Evolutionary conservation across 2,888 invertebrate species (phyloP).

Genomic region (Glaucopsyche alexis): DNA sequence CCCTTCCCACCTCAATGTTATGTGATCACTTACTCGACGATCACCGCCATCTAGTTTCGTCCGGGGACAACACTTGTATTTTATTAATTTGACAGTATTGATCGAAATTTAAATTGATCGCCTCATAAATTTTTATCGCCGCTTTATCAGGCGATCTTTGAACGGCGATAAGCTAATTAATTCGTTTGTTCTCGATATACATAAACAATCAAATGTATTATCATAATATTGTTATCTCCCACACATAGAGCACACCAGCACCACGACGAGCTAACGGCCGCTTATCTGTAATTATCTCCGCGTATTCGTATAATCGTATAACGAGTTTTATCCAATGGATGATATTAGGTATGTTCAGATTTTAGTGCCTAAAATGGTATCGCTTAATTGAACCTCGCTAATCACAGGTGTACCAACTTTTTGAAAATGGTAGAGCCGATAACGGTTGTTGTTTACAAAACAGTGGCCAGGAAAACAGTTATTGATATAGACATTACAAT

Average conservation of each 20-base stretch:
- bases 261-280: neutral
- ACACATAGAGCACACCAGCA: neutral
- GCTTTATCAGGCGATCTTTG: conserved; percentile 21
- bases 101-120: neutral
- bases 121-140: neutral
- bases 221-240: neutral
- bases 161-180: conserved; percentile 14
- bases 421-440: too few relatives aligned
- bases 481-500: too few relatives aligned
- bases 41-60: conserved; percentile 9
- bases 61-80: neutral
- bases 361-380: neutral
- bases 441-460: too few relatives aligned
- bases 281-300: neutral
- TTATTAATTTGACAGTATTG: conserved; percentile 5
- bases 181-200: neutral
- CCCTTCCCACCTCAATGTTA: neutral
- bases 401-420: too few relatives aligned
- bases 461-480: too few relatives aligned
- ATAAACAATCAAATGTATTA: conserved; percentile 7
- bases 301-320: neutral
- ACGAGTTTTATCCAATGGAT: neutral
- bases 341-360: neutral
- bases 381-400: too few relatives aligned
- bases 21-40: conserved; percentile 26